These are phyloP conservation scores for Dromius quadrimaculatus DNA, from an alignment of 2,888 invertebrate species.

Conservation along the genomic window DNA sequence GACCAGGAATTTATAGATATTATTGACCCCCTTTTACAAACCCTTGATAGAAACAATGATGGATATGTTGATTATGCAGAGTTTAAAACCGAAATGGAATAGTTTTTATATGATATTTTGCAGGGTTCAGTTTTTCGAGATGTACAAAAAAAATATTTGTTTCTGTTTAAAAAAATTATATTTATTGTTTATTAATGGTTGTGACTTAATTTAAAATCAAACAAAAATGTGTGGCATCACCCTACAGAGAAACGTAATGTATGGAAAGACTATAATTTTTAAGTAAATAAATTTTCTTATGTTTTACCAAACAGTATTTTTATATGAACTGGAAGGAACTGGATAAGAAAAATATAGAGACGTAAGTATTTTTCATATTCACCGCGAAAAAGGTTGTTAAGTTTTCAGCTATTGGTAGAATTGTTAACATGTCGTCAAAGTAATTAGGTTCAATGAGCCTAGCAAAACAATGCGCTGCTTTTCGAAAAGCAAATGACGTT, in stretches of 20 bases:
- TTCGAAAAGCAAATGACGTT: too few relatives aligned
- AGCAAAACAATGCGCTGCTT: too few relatives aligned
- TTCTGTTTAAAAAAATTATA: slow-evolving; percentile 37
- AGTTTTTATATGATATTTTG: slow-evolving; percentile 8
- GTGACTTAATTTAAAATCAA: slow-evolving; percentile 34
- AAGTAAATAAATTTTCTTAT: slow-evolving; percentile 44
- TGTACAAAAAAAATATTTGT: slow-evolving; percentile 40
- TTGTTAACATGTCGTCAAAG: too few relatives aligned
- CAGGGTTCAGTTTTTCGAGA: slow-evolving; percentile 21
- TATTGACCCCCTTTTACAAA: slow-evolving; percentile 74
- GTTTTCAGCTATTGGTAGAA: too few relatives aligned
- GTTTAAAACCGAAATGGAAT: slow-evolving; percentile 63
- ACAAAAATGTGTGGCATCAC: slow-evolving; percentile 2
- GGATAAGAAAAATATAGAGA: too few relatives aligned
- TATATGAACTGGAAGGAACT: too few relatives aligned
- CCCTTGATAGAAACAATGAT: slow-evolving; percentile 79
- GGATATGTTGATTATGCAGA: slow-evolving; percentile 80
- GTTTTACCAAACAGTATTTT: slow-evolving; percentile 49
- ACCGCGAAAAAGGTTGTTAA: too few relatives aligned
- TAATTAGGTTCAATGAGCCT: too few relatives aligned
- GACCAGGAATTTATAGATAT: slow-evolving; percentile 71
- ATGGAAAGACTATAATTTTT: slow-evolving; percentile 23
- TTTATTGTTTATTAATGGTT: slow-evolving; percentile 43
- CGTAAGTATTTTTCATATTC: too few relatives aligned
- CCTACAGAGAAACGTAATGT: slow-evolving; percentile 17